Evolutionary conservation across 2,797 vertebrate species (phyloP).

Genomic region (Pteropus rufus): DNA sequence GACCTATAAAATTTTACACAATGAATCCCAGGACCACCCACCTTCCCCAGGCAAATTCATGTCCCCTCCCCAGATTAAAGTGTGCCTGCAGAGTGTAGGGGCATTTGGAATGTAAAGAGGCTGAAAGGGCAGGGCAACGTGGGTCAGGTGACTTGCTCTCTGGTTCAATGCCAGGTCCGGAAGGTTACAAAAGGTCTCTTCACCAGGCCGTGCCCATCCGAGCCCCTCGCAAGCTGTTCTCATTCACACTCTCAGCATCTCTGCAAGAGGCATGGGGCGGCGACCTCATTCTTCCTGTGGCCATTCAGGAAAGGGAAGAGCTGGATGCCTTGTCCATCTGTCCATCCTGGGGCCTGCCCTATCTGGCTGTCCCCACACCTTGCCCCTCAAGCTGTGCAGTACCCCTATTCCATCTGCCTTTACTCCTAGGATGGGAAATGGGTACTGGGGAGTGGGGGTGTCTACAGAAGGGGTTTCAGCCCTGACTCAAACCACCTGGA

Average conservation of each 20-base stretch:
- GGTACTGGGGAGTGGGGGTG: no score
- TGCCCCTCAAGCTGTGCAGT: neutral
- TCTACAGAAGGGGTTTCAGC: neutral
- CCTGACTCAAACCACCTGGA: neutral
- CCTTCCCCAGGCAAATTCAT: neutral
- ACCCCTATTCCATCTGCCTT: neutral
- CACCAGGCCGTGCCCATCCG: neutral
- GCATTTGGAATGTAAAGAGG: neutral
- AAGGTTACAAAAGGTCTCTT: slow-evolving; percentile 43
- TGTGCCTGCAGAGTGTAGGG: neutral
- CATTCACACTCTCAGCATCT: slow-evolving; percentile 70
- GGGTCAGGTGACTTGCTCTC: neutral
- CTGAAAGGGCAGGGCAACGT: neutral
- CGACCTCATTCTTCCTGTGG: slow-evolving; percentile 29
- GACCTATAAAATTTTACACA: no score
- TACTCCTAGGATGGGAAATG: neutral
- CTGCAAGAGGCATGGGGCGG: neutral
- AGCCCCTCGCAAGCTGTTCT: slow-evolving; percentile 68
- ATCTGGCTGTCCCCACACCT: neutral
- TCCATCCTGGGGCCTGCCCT: neutral
- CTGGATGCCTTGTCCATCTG: slow-evolving; percentile 56
- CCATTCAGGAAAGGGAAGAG: slow-evolving; percentile 38
- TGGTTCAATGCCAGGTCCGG: slow-evolving; percentile 39
- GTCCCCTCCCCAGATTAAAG: neutral
- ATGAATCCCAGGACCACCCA: neutral